Evolutionary conservation across 2,113 vertebrate species (phyloP).

Genomic region (Cariama cristata): DNA sequence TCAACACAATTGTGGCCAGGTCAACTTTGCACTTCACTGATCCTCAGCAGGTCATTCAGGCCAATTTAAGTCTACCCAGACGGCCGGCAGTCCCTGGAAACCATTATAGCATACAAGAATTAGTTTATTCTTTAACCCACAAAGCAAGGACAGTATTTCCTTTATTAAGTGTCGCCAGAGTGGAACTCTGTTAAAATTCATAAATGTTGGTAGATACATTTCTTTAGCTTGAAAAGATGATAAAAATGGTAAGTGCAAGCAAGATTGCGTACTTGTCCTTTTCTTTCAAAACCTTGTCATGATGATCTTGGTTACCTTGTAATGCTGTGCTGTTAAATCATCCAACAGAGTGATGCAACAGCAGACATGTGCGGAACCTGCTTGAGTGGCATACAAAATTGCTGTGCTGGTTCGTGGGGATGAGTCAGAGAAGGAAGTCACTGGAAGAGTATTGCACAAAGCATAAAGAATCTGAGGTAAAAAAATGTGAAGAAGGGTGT

Average conservation of each 20-base stretch:
- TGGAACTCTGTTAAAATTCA: neutral
- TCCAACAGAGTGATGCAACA: slow-evolving; percentile 51
- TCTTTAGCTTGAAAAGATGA: neutral
- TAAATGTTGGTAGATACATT: neutral
- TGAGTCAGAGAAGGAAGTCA: slow-evolving; percentile 66
- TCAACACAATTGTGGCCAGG: slow-evolving; percentile 8
- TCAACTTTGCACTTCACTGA: slow-evolving; percentile 15
- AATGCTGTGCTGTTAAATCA: slow-evolving; percentile 36
- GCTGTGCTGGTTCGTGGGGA: slow-evolving; percentile 34
- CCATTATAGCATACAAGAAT: neutral
- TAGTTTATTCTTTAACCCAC: neutral
- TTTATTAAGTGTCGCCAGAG: neutral
- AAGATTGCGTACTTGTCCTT: neutral
- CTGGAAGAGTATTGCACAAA: slow-evolving; percentile 29
- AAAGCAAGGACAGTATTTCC: neutral
- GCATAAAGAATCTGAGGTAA: slow-evolving; percentile 55
- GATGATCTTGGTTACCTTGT: slow-evolving; percentile 42
- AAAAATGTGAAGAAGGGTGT: slow-evolving; percentile 50
- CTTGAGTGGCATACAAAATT: slow-evolving; percentile 48
- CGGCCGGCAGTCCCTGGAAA: neutral
- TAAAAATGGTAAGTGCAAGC: neutral
- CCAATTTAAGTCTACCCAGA: neutral
- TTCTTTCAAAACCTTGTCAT: neutral
- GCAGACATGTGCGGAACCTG: slow-evolving; percentile 63
- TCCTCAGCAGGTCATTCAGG: neutral